Evolutionary conservation across 2,888 invertebrate genomes (phyloP), one percentile per base, ranked within the genome.

Genomic region (Polia nebulosa): DNA sequence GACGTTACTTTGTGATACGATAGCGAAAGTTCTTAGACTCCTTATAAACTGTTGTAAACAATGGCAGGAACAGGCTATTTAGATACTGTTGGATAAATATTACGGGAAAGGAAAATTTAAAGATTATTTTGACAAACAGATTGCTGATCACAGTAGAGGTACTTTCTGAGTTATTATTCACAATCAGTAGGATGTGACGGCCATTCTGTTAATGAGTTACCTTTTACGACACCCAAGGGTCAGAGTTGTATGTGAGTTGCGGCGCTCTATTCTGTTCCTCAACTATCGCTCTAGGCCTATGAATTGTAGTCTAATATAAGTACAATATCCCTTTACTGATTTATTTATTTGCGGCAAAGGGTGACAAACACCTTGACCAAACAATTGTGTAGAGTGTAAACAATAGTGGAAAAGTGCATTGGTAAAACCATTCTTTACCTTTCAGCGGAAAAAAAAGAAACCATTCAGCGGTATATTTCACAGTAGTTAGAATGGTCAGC

Each of bases 401-500:
- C n/a, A n/a, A n/a, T n/a, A n/a, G n/a, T n/a, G n/a, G n/a, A n/a
- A n/a, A n/a, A n/a, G n/a, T n/a, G n/a, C 7, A 32, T 15, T 41
- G 39, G 34, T 17, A 39, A 64, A 56, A 51, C 63, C 36, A 68
- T 70, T 52, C 1, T 49, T 53, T 64, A 36, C 25, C 3, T 39
- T 47, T 61, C 22, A 20, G 39, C 1, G n/a, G n/a, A n/a, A n/a
- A n/a, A n/a, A n/a, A n/a, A n/a, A n/a, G n/a, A n/a, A n/a, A n/a
- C n/a, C n/a, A n/a, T n/a, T n/a, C n/a, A n/a, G n/a, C n/a, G 22
- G 45, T n/a, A n/a, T 51, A 51, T 51, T 29, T 29, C 7, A n/a
- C 27, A 11, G 49, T 6, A 45, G 56, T 70, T 61, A 25, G 36
- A 70, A 73, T 61, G 57, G 74, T 74, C 70, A 66, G 66, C 60